Evolutionary conservation across 2,888 invertebrate species (phyloP), one percentile per base, ranked within the genome.

Genomic region (Xestia xanthographa): DNA sequence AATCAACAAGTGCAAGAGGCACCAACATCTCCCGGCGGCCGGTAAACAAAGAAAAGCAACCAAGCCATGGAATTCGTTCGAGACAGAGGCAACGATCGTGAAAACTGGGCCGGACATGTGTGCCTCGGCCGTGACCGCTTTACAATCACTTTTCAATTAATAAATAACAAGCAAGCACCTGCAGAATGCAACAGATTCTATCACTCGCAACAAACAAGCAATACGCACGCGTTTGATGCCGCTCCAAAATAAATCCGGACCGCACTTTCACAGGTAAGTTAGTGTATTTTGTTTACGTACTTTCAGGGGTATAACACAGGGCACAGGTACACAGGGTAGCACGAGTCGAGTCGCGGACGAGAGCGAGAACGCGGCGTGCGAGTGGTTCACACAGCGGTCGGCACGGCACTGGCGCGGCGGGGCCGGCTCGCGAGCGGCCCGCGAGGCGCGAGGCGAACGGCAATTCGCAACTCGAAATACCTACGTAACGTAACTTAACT

Each of bases 131-230:
- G 94, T 96, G 96, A 94, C 96, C 96, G 94, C 93, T 90, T 95
- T 95, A 95, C 96, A 95, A 95, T 96, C 96, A 96, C 96, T 96
- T 96, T 96, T 96, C 95, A 95, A 95, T 95, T 95, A 96, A 95
- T 95, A 95, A 95, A 95, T 92, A 95, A 94, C 92, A 90, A 92
- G 90, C 92, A 89, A 94, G 94, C 96, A 96, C 96, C 96, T 95
- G 95, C 94, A 94, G 94, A 95, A 94, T 94, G 94, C 94, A 95
- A 94, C 93, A 93, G 93, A 94, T 93, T 93, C 94, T 90, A 91
- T 90, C 92, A 91, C 91, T 90, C 85, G 88, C 87, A 88, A 89
- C 86, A 84, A 90, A 88, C 89, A 90, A 91, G 91, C 90, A 91
- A 91, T 91, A 91, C 92, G 93, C 92, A 92, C 92, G 92, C 88